Base-by-base conservation (phyloP, 1,140 invertebrate species). In the Cylas formicarius region DNA sequence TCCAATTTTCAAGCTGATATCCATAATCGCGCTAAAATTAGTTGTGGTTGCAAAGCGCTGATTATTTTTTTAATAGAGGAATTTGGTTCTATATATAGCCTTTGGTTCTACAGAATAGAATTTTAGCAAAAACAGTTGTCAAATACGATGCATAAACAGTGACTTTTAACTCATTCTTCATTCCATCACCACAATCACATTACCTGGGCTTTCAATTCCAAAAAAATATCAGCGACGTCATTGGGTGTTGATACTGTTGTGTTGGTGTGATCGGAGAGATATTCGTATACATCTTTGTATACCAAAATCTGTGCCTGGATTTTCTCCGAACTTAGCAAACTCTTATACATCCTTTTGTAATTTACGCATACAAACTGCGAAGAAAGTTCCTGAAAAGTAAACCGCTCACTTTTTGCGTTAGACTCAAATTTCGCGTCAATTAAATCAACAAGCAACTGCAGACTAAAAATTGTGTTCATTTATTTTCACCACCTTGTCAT, bases 1-100 rank as follows among this genome's bases (percentile, higher is more conserved):
- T 20, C 52, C 52, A 57, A 4, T 52, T 40, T 27, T 50, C 48
- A 11, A 55, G 2, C 20, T 49, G 40, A 29, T 51, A 48, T 21
- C 52, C 52, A 32, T 40, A 55, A 27, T 31, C 44, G 38, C 44
- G 6, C 52, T 55, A 36, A 47, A 20, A 35, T 44, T 36, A 18
- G 5, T n/a, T n/a, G n/a, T n/a, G n/a, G n/a, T n/a, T n/a, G n/a
- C n/a, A n/a, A n/a, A n/a, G n/a, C n/a, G n/a, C n/a, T n/a, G n/a
- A n/a, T n/a, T n/a, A n/a, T n/a, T n/a, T n/a, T n/a, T n/a, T n/a
- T n/a, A n/a, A n/a, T n/a, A n/a, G n/a, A n/a, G n/a, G n/a, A n/a
- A n/a, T n/a, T n/a, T n/a, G n/a, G n/a, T n/a, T n/a, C n/a, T n/a
- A n/a, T n/a, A n/a, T n/a, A n/a, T n/a, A n/a, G n/a, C n/a, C n/a